A percentile compares a stretch with the other conserved stretches of the same genome.
Evolutionary conservation across 1,140 invertebrate species (phyloP).

Genomic region (Eumeta japonica): DNA sequence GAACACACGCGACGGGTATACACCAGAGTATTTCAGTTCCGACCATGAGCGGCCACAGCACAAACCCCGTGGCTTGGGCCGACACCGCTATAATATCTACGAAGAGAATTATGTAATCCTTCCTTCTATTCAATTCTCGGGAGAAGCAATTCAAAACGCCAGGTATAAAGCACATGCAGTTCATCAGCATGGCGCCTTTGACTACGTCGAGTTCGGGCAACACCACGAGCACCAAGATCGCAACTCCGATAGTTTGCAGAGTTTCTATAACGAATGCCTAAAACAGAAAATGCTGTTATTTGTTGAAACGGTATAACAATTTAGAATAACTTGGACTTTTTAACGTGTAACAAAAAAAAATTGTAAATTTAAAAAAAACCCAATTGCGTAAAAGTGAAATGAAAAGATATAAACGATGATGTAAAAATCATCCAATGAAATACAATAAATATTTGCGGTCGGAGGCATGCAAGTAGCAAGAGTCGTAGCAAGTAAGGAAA

Average conservation of each 20-base stretch:
- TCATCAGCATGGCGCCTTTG: constrained; percentile 89
- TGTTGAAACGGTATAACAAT: not conserved
- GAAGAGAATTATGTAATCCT: constrained; percentile 69
- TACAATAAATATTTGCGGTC: no score
- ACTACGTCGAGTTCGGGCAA: constrained; percentile 88
- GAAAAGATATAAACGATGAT: no score
- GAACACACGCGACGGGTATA: constrained; percentile 76
- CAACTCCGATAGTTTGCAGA: constrained; percentile 81
- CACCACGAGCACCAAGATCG: constrained; percentile 79
- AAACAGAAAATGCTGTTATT: constrained; percentile 30
- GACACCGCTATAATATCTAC: constrained; percentile 78
- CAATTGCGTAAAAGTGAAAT: no score
- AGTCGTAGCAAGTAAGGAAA: no score
- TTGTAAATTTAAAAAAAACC: no score
- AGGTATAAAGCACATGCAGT: constrained; percentile 87
- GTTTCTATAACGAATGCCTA: constrained; percentile 78
- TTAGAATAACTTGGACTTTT: no score
- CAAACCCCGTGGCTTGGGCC: constrained; percentile 82
- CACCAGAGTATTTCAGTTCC: constrained; percentile 70
- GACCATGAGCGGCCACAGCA: constrained; percentile 83
- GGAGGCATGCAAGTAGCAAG: no score
- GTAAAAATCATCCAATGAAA: no score
- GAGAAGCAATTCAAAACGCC: constrained; percentile 68
- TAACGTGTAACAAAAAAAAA: no score
- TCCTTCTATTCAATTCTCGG: constrained; percentile 72